Evolutionary conservation across 2,113 vertebrate genomes (phyloP).

Genomic region (Halcyon senegalensis): DNA sequence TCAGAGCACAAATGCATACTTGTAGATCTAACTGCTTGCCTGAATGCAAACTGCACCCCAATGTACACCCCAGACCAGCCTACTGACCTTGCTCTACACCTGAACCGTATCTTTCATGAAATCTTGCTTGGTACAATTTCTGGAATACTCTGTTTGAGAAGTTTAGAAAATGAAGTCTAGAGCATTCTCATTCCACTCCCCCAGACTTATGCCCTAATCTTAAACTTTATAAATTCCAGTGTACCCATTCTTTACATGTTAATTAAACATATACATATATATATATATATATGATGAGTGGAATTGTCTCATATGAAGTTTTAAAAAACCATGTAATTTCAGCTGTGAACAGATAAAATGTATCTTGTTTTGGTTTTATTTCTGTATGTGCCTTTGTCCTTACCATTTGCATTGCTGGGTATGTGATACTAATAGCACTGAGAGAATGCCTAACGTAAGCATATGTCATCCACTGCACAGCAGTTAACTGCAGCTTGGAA

Average conservation of each 20-base stretch:
- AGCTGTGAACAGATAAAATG: neutral
- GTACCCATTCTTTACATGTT: neutral
- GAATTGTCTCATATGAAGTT: neutral
- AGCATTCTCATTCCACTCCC: neutral
- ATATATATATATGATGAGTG: neutral
- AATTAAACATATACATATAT: neutral
- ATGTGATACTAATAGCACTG: neutral
- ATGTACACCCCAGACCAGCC: neutral
- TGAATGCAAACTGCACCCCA: neutral
- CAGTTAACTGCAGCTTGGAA: neutral
- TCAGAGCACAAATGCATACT: neutral
- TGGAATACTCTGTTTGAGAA: neutral
- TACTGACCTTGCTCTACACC: neutral
- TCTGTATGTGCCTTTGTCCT: neutral
- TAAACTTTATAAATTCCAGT: neutral
- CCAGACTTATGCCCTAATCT: neutral
- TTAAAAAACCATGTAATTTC: rapidly evolving
- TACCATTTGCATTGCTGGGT: neutral
- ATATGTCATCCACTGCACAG: neutral
- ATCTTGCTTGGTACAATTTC: neutral
- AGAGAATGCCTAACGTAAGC: rapidly evolving
- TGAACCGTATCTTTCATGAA: neutral
- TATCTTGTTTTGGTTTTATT: neutral
- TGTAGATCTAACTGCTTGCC: neutral
- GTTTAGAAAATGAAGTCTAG: neutral